Evolutionary conservation across 2,888 invertebrate genomes (phyloP).

Genomic region (Fissipunctia ypsillon): DNA sequence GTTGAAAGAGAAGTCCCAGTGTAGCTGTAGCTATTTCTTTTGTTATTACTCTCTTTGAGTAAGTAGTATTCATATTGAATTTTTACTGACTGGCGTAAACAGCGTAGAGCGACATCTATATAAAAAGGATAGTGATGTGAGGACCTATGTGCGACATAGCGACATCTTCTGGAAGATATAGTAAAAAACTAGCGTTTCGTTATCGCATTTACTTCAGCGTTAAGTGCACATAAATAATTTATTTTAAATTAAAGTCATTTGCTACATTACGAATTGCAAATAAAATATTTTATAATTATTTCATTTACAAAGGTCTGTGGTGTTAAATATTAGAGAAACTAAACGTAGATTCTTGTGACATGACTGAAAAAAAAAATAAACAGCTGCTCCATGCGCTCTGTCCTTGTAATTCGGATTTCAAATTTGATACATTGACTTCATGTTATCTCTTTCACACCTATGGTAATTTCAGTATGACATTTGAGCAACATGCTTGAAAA

Average conservation of each 20-base stretch:
- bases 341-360: conserved; percentile 57
- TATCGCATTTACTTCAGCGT: neutral
- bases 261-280: fast-evolving
- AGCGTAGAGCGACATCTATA: conserved; percentile 38
- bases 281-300: neutral
- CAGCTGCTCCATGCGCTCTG: conserved; percentile 61
- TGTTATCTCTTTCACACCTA: conserved; percentile 57
- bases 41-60: too few relatives aligned
- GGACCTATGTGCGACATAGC: neutral
- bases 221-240: neutral
- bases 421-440: conserved; percentile 35
- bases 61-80: too few relatives aligned
- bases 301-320: neutral
- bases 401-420: conserved; percentile 39
- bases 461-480: neutral
- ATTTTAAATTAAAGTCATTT: fast-evolving
- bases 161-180: conserved; percentile 33
- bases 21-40: too few relatives aligned
- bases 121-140: neutral
- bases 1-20: too few relatives aligned
- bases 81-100: too few relatives aligned
- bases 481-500: conserved; percentile 37
- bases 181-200: conserved; percentile 10
- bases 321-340: conserved; percentile 18
- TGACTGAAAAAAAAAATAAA: conserved; percentile 55